These are phyloP conservation scores for Fragum whitleyi DNA, from an alignment of 2,888 invertebrate species.

Conservation along the genomic window DNA sequence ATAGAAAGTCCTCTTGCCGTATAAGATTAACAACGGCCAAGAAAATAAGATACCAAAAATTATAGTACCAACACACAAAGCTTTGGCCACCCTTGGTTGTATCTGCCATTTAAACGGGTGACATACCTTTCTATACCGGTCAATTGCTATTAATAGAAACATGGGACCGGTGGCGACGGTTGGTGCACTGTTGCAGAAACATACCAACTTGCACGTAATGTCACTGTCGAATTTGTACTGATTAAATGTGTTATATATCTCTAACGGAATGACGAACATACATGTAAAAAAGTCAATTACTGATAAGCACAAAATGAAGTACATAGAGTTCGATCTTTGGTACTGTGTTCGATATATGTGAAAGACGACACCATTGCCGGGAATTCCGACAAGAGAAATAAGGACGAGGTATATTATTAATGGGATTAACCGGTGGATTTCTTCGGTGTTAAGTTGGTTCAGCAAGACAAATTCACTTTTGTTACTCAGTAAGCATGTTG, in stretches of 20 bases:
- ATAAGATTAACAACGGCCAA: constrained; percentile 53
- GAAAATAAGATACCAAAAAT: constrained; percentile 31
- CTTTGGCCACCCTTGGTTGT: constrained; percentile 47
- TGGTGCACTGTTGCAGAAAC: constrained; percentile 46
- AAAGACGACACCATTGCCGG: constrained; percentile 56
- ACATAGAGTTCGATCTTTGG: constrained; percentile 51
- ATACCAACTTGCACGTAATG: constrained; percentile 42
- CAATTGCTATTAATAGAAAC: constrained; percentile 55
- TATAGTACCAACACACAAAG: constrained; percentile 46
- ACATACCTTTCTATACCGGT: constrained; percentile 71
- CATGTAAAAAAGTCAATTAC: constrained; percentile 59
- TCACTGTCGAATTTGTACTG: constrained; percentile 50
- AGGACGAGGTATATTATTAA: constrained; percentile 45
- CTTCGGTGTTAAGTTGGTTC: constrained; percentile 44
- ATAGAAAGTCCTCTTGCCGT: constrained; percentile 55
- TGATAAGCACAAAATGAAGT: constrained; percentile 54
- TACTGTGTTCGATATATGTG: constrained; percentile 55
- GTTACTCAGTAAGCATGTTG: neutral
- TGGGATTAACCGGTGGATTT: constrained; percentile 50
- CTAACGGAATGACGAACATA: constrained; percentile 55
- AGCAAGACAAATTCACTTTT: neutral
- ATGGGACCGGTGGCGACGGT: constrained; percentile 48
- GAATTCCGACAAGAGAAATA: constrained; percentile 45
- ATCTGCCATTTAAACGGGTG: constrained; percentile 67
- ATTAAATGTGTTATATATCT: constrained; percentile 46